Percentiles rank a stretch among this genome's conserved stretches.
Evolutionary conservation across 2,113 vertebrate genomes (phyloP).

Genomic region (Tyrannus savana): DNA sequence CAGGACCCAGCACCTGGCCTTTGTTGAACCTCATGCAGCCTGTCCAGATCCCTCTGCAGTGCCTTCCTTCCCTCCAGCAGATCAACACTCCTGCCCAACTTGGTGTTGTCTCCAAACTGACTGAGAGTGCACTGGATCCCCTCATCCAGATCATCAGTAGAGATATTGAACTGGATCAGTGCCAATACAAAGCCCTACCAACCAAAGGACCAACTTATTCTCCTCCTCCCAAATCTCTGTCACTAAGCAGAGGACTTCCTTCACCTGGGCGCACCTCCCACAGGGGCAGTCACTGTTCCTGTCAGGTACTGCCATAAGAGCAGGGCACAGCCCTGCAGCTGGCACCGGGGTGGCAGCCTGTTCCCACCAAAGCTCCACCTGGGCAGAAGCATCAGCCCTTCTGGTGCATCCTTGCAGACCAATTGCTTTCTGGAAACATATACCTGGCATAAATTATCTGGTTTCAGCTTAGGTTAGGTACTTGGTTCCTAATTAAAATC

Average conservation of each 20-base stretch:
- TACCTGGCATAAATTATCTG: not conserved
- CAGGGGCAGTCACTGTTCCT: not conserved
- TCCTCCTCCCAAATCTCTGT: not conserved
- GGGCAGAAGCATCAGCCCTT: not conserved
- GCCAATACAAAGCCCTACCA: not conserved
- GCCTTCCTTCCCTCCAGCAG: not conserved
- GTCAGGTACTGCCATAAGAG: not conserved
- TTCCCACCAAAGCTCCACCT: not conserved
- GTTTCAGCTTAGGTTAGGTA: not conserved
- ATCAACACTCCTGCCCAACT: not conserved
- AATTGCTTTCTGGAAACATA: not conserved
- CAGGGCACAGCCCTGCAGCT: not conserved
- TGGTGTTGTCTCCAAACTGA: not conserved
- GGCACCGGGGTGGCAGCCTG: not conserved
- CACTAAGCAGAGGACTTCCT: not conserved
- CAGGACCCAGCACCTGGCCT: not conserved
- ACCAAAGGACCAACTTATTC: not conserved
- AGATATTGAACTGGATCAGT: not conserved
- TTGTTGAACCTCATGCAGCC: not conserved
- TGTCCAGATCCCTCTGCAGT: not conserved
- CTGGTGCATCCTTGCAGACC: not conserved
- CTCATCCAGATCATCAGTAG: not conserved
- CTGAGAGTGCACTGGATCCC: fast-evolving
- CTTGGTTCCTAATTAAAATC: conserved; percentile 28
- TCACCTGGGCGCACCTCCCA: not conserved